phyloP scores from a whole-genome alignment of 2,113 vertebrate genomes.

The Cisticola juncidis region DNA sequence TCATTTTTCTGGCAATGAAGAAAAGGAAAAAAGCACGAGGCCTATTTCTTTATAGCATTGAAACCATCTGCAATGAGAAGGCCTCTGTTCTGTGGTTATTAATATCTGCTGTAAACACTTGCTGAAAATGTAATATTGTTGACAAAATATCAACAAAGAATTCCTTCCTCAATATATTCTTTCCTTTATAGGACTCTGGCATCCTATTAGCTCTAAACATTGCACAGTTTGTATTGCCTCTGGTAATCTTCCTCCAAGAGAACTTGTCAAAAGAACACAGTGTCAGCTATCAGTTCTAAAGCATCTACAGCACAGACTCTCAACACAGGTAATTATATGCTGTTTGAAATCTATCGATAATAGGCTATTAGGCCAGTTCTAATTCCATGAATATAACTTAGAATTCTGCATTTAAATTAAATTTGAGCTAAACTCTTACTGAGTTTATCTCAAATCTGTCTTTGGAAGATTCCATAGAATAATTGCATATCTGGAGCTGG shows the following conservation, averaged over 20 bases:
- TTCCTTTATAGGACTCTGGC: conserved; percentile 17
- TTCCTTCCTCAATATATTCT: not conserved
- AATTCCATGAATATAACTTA: not conserved
- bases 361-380: not conserved
- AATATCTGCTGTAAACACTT: not conserved
- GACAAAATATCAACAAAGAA: not conserved
- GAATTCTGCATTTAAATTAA: not conserved
- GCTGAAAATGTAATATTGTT: not conserved
- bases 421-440: not conserved
- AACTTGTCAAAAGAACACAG: not conserved
- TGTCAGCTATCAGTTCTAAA: conserved; percentile 71
- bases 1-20: not conserved
- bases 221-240: not conserved
- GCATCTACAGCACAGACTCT: conserved; percentile 74
- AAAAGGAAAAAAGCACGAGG: not conserved
- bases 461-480: not conserved
- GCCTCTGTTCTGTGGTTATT: not conserved
- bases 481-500: not conserved
- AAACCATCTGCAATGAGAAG: not conserved
- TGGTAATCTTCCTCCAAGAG: not conserved
- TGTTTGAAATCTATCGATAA: not conserved
- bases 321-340: conserved; percentile 76
- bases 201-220: not conserved
- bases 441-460: not conserved
- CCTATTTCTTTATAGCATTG: not conserved